Conservation (phyloP, 2,888 invertebrate genomes). For the Silvanus unidentatus region DNA sequence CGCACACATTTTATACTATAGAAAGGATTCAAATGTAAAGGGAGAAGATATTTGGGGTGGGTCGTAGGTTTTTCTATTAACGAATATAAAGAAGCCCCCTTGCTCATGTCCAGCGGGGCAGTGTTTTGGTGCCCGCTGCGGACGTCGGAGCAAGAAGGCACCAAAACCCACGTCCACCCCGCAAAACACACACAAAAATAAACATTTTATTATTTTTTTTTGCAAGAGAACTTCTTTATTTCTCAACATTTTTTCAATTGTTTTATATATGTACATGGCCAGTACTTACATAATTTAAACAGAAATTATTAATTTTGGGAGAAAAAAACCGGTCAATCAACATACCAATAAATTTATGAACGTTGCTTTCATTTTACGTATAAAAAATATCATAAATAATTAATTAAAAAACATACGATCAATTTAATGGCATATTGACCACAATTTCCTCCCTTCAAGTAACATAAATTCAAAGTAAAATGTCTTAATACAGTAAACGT, state of each 20-base stretch:
- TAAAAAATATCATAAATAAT: too few relatives aligned
- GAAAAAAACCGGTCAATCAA: too few relatives aligned
- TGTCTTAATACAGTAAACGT: too few relatives aligned
- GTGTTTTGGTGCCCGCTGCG: conserved; percentile 49
- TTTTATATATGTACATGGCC: conserved; percentile 30
- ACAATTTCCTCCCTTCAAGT: too few relatives aligned
- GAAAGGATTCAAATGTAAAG: background rate
- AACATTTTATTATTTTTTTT: conserved; percentile 11
- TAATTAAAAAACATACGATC: too few relatives aligned
- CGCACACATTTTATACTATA: background rate
- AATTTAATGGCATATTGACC: too few relatives aligned
- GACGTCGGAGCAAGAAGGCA: conserved; percentile 49
- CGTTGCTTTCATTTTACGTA: too few relatives aligned
- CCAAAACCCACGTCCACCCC: conserved; percentile 54
- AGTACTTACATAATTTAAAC: conserved; percentile 9
- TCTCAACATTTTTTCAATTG: conserved; percentile 14
- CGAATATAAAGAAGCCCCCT: conserved; percentile 44
- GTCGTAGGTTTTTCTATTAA: conserved; percentile 31
- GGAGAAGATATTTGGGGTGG: conserved; percentile 23
- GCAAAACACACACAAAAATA: conserved; percentile 38
- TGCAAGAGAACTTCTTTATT: conserved; percentile 49
- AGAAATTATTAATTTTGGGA: too few relatives aligned
- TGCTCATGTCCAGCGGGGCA: conserved; percentile 48
- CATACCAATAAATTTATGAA: too few relatives aligned
- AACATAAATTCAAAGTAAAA: too few relatives aligned